phyloP scores from a whole-genome alignment of 2,113 vertebrate species.

The Asarcornis scutulata region DNA sequence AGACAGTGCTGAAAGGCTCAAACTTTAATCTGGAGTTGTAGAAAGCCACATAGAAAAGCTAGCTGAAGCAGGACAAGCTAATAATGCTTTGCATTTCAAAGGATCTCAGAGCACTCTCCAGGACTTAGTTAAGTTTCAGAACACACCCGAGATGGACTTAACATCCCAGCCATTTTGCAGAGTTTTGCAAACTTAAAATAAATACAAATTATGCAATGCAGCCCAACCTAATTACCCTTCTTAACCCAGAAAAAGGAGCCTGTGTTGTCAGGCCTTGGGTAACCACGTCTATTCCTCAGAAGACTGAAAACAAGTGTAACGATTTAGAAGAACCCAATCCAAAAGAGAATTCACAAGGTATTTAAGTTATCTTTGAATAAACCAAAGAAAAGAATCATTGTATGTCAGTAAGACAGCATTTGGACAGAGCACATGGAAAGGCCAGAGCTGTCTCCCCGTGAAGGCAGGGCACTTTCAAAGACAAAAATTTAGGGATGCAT shows the following conservation, averaged over 20 bases:
- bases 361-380: background rate
- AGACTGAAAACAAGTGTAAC: background rate
- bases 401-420: background rate
- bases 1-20: background rate
- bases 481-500: background rate
- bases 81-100: background rate
- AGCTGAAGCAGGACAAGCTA: background rate
- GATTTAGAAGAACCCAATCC: background rate
- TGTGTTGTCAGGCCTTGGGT: background rate
- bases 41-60: background rate
- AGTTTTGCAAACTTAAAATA: background rate
- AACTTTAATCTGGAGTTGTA: background rate
- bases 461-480: background rate
- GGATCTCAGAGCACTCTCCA: background rate
- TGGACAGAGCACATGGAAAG: background rate
- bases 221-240: background rate
- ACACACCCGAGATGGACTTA: background rate
- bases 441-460: background rate
- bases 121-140: background rate
- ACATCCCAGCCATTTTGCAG: background rate
- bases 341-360: background rate
- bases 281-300: background rate
- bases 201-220: background rate
- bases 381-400: background rate
- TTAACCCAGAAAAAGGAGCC: background rate